Conservation (phyloP, 2,888 invertebrate species). For the Caenorhabditis sp. region DNA sequence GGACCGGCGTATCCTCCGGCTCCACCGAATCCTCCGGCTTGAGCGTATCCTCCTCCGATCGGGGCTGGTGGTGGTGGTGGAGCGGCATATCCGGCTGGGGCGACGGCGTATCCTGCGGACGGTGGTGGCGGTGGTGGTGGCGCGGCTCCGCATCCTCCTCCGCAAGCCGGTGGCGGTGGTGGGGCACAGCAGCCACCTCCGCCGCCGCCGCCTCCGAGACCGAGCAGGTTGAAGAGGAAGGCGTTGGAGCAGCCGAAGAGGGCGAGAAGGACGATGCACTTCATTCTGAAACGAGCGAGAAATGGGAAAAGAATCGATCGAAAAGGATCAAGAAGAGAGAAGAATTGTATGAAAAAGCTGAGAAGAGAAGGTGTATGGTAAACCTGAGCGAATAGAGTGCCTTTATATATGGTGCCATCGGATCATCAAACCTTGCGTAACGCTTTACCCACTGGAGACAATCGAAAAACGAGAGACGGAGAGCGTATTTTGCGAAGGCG, state of each 20-base stretch:
- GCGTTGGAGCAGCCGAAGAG: slow-evolving; percentile 31
- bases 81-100: slow-evolving; percentile 39
- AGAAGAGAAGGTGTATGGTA: neutral
- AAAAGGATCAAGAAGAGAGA: slow-evolving; percentile 2
- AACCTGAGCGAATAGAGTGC: neutral
- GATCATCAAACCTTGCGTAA: slow-evolving; percentile 53
- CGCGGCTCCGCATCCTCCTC: slow-evolving; percentile 44
- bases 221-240: slow-evolving; percentile 43
- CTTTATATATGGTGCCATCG: slow-evolving; percentile 52
- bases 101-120: slow-evolving; percentile 41
- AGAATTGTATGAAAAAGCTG: neutral
- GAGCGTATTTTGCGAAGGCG: slow-evolving; percentile 1
- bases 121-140: slow-evolving; percentile 38
- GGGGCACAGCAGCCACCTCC: slow-evolving; percentile 49
- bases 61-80: slow-evolving; percentile 52
- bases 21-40: slow-evolving; percentile 38
- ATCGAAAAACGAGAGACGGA: slow-evolving; percentile 2
- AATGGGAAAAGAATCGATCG: neutral
- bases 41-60: slow-evolving; percentile 42
- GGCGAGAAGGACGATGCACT: slow-evolving; percentile 18
- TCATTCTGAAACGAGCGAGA: slow-evolving; percentile 3
- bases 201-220: slow-evolving; percentile 39
- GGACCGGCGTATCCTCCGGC: slow-evolving; percentile 13
- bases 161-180: slow-evolving; percentile 46
- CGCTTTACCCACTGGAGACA: slow-evolving; percentile 2